Evolutionary conservation across 2,888 invertebrate genomes (phyloP), one percentile per base, ranked within the genome.

Genomic region (Clusia tigrina): DNA sequence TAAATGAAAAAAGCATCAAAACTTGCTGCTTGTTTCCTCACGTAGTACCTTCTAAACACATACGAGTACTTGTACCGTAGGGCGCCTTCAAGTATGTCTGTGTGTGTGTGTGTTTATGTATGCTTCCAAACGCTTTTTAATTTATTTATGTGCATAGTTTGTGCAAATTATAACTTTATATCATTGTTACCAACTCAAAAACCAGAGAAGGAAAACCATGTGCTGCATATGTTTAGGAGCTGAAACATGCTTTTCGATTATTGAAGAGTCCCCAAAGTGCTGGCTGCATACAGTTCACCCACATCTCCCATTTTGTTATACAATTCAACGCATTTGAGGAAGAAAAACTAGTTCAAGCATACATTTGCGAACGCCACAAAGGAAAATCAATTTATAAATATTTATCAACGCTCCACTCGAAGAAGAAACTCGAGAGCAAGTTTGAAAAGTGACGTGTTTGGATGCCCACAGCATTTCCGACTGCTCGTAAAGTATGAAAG

Each of bases 331-430:
- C 5, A 32, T 5, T 9, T 9, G 32, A 9, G 6, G 32, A 32
- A 12, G 12, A 32, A 32, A 32, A 32, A 32, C 32, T 9, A 32
- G 32, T 32, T 12, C 32, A 32, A 32, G 32, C 32, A 9, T 32
- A 5, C 6, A 9, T 32, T 9, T 32, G 32, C 32, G 6, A 5
- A 12, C 5, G 12, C 32, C 5, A 32, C 32, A 32, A 32, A 32
- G 32, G 12, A 32, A 32, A 32, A 32, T 69, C 69, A 66, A 67
- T 67, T 67, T 69, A 66, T 66, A 66, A 67, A 67, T 69, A 66
- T 67, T 67, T 69, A 66, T 66, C 60, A 59, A 63, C 53, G 25
- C 59, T 63, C 53, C 17, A 17, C n/a, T n/a, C 32, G 51, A 42
- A 32, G 20, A 62, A 60, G 15, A 46, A 37, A 20, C 22, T 25